Evolutionary conservation across 2,888 invertebrate genomes (phyloP).

Genomic region (Sipunculus nudus): DNA sequence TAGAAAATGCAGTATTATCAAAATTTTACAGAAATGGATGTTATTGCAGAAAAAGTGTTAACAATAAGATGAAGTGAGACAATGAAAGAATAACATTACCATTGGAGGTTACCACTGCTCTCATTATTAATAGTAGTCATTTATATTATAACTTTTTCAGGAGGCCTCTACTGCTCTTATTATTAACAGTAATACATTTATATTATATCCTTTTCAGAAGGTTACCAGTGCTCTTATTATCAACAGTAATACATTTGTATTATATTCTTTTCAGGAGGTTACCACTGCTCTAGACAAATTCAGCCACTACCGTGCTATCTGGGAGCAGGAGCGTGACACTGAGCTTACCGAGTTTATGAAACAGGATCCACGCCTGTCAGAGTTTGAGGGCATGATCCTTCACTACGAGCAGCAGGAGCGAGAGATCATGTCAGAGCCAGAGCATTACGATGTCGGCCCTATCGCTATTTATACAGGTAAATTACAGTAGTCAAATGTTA

Average conservation of each 20-base stretch:
- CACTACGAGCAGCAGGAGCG: slow-evolving; percentile 65
- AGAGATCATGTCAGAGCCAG: slow-evolving; percentile 60
- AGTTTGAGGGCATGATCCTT: slow-evolving; percentile 67
- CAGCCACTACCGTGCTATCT: slow-evolving; percentile 79
- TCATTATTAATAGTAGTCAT: too few species aligned
- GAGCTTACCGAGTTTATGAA: slow-evolving; percentile 66
- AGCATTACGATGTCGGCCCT: slow-evolving; percentile 64
- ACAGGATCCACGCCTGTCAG: slow-evolving; percentile 66
- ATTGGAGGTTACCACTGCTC: too few species aligned
- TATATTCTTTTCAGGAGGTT: slow-evolving; percentile 74
- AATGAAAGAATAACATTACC: too few species aligned
- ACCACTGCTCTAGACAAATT: slow-evolving; percentile 83
- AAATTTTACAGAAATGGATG: too few species aligned
- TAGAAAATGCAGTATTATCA: too few species aligned
- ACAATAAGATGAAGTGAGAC: too few species aligned
- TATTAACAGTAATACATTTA: too few species aligned
- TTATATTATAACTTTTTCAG: too few species aligned
- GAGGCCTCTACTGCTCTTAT: too few species aligned
- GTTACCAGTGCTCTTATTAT: slow-evolving; percentile 82
- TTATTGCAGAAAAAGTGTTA: too few species aligned
- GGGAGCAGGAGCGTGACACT: slow-evolving; percentile 64
- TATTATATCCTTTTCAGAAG: too few species aligned
- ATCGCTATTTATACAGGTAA: slow-evolving; percentile 65
- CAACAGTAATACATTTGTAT: too few species aligned
- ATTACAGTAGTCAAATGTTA: background rate